Evolutionary conservation across 2,888 invertebrate genomes (phyloP), one percentile per base, ranked within the genome.

Genomic region (Catonia carolina): DNA sequence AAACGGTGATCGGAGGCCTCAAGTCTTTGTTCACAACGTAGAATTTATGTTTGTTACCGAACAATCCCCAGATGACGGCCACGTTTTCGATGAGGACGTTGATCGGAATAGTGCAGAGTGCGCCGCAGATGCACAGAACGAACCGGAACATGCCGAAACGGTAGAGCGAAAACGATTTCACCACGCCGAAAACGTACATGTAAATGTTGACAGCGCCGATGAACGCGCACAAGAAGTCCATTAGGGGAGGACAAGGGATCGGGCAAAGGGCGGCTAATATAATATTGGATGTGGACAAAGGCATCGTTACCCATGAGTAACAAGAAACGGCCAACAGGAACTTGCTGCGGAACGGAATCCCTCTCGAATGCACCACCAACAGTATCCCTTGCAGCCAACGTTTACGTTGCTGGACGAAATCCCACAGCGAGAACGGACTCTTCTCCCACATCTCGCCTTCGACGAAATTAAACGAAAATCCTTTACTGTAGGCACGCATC

Each of bases 401-500:
- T 72, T 97, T 97, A 58, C 97, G 80, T 70, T 97, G 97, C 72
- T 96, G 95, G 65, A 97, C 82, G 69, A 97, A 94, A 72, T 97
- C 97, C 82, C 88, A 86, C 31, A 97, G 74, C 1, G 92, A 91
- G 72, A 97, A 97, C 2, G 97, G 96, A 5, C 93, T 93, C 71
- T 97, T 96, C 72, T 97, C 97, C 87, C 95, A 95, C 96, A 97
- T 96, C 76, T 97, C 97, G 49, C 97, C 96, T 72, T 97, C 96
- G 63, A 97, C 85, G 74, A 96, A 97, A 71, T 93, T 90, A 73
- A 97, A 97, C 17, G 86, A 81, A 71, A 89, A 96, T 22, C 95
- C 96, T 72, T 90, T 83, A 61, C 83, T 82, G 72, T 86, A 92
- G 2, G 96, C 96, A 63, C 90, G 85, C 94, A 97, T 96, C 17